These are phyloP conservation scores for Trichonephila inaurata DNA, from an alignment of 1,140 invertebrate genomes.

Conservation along the genomic window DNA sequence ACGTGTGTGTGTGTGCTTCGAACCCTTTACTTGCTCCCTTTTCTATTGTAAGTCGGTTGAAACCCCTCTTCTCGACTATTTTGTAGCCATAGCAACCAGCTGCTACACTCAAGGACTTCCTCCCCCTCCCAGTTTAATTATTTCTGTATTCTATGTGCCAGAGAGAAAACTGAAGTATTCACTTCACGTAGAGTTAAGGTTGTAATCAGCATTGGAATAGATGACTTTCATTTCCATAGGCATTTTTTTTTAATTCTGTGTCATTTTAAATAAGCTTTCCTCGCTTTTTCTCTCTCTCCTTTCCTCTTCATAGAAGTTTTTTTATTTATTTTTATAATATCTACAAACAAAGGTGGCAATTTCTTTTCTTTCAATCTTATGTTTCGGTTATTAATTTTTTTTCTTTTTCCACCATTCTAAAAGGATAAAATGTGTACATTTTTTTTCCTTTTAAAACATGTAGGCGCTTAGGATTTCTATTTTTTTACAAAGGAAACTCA, in stretches of 20 bases:
- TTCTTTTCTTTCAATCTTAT: not conserved
- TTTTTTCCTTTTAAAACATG: not conserved
- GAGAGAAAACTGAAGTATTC: slow-evolving; percentile 47
- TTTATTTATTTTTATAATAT: slow-evolving; percentile 15
- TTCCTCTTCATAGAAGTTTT: too few species aligned
- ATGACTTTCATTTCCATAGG: slow-evolving; percentile 13
- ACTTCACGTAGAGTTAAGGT: slow-evolving; percentile 49
- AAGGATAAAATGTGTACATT: too few species aligned
- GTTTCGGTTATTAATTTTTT: slow-evolving; percentile 5
- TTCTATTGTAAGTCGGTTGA: slow-evolving; percentile 26
- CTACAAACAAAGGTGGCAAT: not conserved
- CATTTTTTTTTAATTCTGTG: not conserved
- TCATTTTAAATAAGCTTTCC: slow-evolving; percentile 21
- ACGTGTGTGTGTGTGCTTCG: not conserved
- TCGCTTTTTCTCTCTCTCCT: not conserved
- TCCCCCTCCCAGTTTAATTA: slow-evolving; percentile 38
- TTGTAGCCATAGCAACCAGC: slow-evolving; percentile 44
- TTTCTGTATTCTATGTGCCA: slow-evolving; percentile 41
- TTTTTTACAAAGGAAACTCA: not conserved
- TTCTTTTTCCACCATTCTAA: too few species aligned
- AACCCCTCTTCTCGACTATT: slow-evolving; percentile 27
- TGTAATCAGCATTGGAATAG: slow-evolving; percentile 60
- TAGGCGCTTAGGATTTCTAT: not conserved
- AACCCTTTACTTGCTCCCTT: slow-evolving; percentile 1
- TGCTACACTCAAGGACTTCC: slow-evolving; percentile 27